A percentile compares a stretch with the other conserved stretches of the same genome.
Conservation (phyloP, 2,113 vertebrate species). For the Tachysurus fulvidraco region DNA sequence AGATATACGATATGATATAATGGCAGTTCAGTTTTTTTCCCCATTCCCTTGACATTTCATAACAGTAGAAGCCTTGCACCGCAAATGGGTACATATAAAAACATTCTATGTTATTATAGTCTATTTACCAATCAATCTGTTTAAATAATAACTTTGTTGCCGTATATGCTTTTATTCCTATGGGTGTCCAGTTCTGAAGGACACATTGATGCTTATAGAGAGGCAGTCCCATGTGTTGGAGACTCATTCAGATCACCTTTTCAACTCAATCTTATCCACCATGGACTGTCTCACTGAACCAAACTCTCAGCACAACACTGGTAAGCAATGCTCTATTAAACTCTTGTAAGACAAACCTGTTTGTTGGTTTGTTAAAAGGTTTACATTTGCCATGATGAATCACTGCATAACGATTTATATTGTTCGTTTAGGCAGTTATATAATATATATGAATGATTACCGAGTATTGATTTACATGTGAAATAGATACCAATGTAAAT, state of each 20-base stretch:
- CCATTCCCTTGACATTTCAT: neutral
- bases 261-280: conserved; percentile 78
- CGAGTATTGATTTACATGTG: neutral
- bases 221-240: conserved; percentile 78
- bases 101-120: neutral
- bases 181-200: conserved; percentile 79
- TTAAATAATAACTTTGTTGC: neutral
- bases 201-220: conserved; percentile 79
- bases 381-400: neutral
- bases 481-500: neutral
- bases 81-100: neutral
- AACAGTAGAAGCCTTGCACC: neutral
- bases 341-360: neutral
- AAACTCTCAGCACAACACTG: conserved; percentile 35
- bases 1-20: conserved; percentile 25
- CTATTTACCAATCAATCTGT: neutral
- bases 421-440: no score
- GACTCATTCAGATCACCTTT: conserved; percentile 72
- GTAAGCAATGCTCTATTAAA: conserved; percentile 20
- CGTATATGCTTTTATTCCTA: neutral
- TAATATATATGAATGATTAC: neutral
- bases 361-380: neutral
- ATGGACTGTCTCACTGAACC: conserved; percentile 66
- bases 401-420: neutral
- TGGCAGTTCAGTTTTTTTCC: conserved; percentile 11